These are phyloP conservation scores for Amblyraja radiata DNA, from an alignment of 2,797 vertebrate genomes.

Conservation along the genomic window DNA sequence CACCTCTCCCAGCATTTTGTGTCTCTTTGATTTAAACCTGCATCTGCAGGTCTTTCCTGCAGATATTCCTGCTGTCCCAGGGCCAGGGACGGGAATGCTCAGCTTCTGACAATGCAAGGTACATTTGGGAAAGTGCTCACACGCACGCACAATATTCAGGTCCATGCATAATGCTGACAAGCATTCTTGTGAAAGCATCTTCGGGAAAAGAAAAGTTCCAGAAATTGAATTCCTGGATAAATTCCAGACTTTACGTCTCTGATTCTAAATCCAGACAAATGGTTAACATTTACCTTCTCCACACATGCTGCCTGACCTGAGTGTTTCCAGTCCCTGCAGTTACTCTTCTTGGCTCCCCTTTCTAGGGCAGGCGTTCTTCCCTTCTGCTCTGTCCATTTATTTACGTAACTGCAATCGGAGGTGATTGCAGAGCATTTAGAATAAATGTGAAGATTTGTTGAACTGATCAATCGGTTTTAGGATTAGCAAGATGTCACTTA, in stretches of 20 bases:
- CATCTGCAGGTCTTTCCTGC: no score
- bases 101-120: background rate
- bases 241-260: no score
- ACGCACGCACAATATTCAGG: background rate
- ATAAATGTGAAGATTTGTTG: background rate
- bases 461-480: background rate
- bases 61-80: background rate
- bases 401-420: background rate
- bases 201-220: background rate
- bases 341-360: no score
- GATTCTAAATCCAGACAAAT: no score
- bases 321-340: no score
- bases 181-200: background rate
- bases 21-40: no score
- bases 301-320: no score
- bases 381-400: no score
- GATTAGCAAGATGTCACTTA: background rate
- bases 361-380: no score
- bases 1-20: no score
- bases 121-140: no score
- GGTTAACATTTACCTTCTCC: no score
- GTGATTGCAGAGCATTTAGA: background rate
- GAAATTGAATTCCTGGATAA: background rate
- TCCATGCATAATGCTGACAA: accelerated
- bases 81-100: background rate